These are phyloP conservation scores for Philypnodon macrostomus DNA, from an alignment of 2,797 vertebrate species.

Conservation along the genomic window DNA sequence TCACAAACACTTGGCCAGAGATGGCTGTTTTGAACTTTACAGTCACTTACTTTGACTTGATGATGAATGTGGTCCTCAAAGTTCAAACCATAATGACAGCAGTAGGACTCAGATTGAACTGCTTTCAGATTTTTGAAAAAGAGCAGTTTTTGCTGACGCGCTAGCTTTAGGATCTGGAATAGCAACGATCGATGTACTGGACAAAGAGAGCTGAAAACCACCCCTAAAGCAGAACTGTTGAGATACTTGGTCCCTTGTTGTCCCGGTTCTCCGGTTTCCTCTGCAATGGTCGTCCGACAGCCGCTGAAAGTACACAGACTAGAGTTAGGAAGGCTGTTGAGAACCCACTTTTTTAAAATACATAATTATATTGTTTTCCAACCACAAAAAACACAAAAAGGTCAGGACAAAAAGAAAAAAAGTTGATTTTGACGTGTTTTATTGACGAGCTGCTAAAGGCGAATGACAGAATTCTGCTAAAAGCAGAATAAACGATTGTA, in stretches of 20 bases:
- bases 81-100: slow-evolving; percentile 72
- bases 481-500: slow-evolving; percentile 78
- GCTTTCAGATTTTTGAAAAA: slow-evolving; percentile 60
- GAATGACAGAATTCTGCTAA: slow-evolving; percentile 72
- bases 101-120: slow-evolving; percentile 70
- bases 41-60: slow-evolving; percentile 70
- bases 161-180: slow-evolving; percentile 87
- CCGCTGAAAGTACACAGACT: slow-evolving; percentile 74
- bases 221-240: slow-evolving; percentile 73
- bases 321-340: slow-evolving; percentile 38
- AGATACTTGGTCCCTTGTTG: slow-evolving; percentile 71
- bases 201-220: slow-evolving; percentile 88
- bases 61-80: slow-evolving; percentile 51
- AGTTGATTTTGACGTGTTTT: slow-evolving; percentile 61
- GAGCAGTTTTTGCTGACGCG: slow-evolving; percentile 80
- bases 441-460: slow-evolving; percentile 77
- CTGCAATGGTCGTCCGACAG: slow-evolving; percentile 77
- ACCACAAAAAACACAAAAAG: neutral
- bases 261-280: slow-evolving; percentile 75
- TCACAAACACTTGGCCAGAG: slow-evolving; percentile 38
- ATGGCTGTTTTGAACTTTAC: slow-evolving; percentile 48
- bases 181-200: slow-evolving; percentile 87
- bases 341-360: neutral
- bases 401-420: slow-evolving; percentile 28
- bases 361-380: neutral